phyloP scores from a whole-genome alignment of 2,888 invertebrate species.

The Nymphalis polychloros region DNA sequence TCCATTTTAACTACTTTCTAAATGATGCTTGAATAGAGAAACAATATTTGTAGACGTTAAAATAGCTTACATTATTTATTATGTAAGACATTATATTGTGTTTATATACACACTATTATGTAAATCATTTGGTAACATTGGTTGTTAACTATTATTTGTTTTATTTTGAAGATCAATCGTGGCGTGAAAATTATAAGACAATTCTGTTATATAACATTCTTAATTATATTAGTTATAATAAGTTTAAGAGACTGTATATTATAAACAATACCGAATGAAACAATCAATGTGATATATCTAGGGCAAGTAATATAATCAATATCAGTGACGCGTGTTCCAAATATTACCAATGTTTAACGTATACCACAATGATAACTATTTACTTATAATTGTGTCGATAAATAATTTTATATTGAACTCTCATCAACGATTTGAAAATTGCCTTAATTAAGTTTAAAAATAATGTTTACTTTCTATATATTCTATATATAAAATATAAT shows the following conservation, averaged over 20 bases:
- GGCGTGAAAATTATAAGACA: background rate
- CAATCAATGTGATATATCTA: background rate
- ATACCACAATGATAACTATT: background rate
- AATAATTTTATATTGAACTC: background rate
- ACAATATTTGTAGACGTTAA: background rate
- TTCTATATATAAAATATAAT: no score
- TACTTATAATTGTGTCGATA: background rate
- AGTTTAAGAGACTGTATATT: no score
- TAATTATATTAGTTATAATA: no score
- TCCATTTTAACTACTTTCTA: no score
- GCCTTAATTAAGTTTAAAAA: no score
- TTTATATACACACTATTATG: background rate
- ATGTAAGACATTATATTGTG: background rate
- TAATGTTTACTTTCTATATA: no score
- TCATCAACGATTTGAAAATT: no score
- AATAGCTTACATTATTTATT: background rate
- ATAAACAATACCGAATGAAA: no score
- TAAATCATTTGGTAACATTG: conserved; percentile 5
- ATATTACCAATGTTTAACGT: conserved; percentile 3
- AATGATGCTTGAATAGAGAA: background rate
- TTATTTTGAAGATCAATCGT: background rate
- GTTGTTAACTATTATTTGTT: background rate
- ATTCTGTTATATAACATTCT: background rate
- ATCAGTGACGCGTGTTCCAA: conserved; percentile 7
- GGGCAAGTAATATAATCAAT: conserved; percentile 5